These are phyloP conservation scores for Plumapathes pennacea DNA, from an alignment of 92 coral and sea anemone species.

Conservation along the genomic window DNA sequence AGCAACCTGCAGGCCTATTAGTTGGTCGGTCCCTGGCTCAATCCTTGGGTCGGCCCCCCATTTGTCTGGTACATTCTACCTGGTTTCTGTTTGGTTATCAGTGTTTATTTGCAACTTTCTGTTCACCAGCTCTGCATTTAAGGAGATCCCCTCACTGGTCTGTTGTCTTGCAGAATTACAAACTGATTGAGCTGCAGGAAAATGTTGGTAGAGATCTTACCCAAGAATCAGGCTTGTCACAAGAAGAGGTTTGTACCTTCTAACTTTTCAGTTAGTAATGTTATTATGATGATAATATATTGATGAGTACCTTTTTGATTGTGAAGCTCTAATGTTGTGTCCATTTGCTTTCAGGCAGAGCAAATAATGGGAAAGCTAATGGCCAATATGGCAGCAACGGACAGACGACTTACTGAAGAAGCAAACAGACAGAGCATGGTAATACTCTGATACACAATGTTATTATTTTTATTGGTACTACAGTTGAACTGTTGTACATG, in stretches of 20 bases:
- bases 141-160: too few species aligned
- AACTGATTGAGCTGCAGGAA: constrained; percentile 77
- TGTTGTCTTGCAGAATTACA: constrained; percentile 42
- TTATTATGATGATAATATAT: neutral
- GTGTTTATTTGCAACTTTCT: too few species aligned
- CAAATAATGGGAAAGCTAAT: constrained; percentile 80
- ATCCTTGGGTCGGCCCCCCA: too few species aligned
- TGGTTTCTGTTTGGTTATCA: too few species aligned
- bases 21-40: too few species aligned
- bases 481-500: too few species aligned
- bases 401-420: constrained; percentile 82
- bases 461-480: too few species aligned
- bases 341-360: constrained; percentile 52
- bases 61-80: too few species aligned
- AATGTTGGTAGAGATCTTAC: constrained; percentile 72
- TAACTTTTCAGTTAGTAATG: neutral
- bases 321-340: neutral
- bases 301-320: neutral
- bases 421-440: constrained; percentile 85
- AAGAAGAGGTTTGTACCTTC: constrained; percentile 73
- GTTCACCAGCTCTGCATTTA: too few species aligned
- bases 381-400: constrained; percentile 84
- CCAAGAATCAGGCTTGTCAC: constrained; percentile 70
- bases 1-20: too few species aligned
- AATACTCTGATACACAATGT: too few species aligned